Evolutionary conservation across 1,140 invertebrate species (phyloP).

Genomic region (Tetramorium simillimum): DNA sequence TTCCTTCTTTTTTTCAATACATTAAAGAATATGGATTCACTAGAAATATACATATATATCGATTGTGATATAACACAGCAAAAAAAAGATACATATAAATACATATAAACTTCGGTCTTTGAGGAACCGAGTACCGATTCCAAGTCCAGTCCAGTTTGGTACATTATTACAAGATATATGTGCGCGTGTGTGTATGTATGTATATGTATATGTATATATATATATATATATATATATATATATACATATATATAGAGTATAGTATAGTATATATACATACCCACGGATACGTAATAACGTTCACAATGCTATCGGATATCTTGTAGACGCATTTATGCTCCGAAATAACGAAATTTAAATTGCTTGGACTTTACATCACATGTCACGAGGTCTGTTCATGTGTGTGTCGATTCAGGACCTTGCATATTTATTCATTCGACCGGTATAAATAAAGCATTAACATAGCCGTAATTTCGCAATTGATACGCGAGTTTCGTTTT

Average conservation of each 20-base stretch:
- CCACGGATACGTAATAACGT: background rate
- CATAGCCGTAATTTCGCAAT: background rate
- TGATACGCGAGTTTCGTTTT: background rate
- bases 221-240: no score
- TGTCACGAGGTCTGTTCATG: background rate
- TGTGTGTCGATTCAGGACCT: background rate
- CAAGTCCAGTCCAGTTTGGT: background rate
- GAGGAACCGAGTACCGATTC: background rate
- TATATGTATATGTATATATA: no score
- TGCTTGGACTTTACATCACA: background rate
- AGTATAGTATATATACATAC: no score
- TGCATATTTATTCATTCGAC: background rate
- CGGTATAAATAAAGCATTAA: conserved; percentile 18
- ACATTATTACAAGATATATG: background rate
- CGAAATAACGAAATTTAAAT: background rate
- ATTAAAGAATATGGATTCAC: background rate
- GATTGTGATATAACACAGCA: background rate
- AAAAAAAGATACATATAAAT: background rate
- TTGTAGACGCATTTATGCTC: background rate
- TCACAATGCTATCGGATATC: background rate
- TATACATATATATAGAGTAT: no score
- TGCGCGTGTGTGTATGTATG: no score
- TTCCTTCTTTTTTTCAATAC: background rate
- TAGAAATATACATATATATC: background rate
- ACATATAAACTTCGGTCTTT: background rate